Percentiles rank a stretch among this genome's conserved stretches.
Conservation (phyloP, 37 sponge, comb jelly and placozoan genomes). For the Geodia barretti region DNA sequence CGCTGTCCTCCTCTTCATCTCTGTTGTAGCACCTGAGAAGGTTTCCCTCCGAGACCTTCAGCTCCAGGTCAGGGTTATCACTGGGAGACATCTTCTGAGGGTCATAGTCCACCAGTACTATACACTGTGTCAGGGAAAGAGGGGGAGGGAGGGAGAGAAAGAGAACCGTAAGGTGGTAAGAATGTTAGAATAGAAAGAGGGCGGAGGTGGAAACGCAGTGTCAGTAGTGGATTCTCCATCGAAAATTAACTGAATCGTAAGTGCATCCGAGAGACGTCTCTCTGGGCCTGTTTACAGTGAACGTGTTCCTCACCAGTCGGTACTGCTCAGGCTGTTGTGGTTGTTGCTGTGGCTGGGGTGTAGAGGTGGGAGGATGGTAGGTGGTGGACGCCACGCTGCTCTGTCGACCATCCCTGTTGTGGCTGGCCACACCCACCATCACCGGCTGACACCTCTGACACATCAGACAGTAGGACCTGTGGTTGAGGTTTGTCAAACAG, state of each 20-base stretch:
- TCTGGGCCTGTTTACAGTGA: no score
- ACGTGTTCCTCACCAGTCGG: neutral
- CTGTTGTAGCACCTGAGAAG: conserved; percentile 25
- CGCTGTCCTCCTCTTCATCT: conserved; percentile 29
- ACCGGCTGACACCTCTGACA: neutral
- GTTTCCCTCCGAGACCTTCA: conserved; percentile 38
- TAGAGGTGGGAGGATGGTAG: neutral
- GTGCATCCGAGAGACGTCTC: no score
- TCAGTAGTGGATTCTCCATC: no score
- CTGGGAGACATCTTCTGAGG: conserved; percentile 39
- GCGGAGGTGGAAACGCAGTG: no score
- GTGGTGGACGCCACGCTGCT: neutral
- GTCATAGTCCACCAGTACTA: conserved; percentile 76
- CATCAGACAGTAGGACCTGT: neutral
- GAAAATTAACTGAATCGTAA: no score
- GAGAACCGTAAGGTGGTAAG: no score
- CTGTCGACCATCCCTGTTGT: neutral
- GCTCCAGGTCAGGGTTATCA: conserved; percentile 52
- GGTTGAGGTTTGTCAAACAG: neutral
- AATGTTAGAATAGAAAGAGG: no score
- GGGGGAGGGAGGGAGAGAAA: no score
- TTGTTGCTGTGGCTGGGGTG: neutral
- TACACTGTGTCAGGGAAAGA: conserved; percentile 39
- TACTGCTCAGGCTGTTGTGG: neutral
- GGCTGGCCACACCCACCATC: neutral